Percentiles rank a stretch among this genome's conserved stretches.
Evolutionary conservation across 2,888 invertebrate genomes (phyloP).

Genomic region (Acronicta aceris): DNA sequence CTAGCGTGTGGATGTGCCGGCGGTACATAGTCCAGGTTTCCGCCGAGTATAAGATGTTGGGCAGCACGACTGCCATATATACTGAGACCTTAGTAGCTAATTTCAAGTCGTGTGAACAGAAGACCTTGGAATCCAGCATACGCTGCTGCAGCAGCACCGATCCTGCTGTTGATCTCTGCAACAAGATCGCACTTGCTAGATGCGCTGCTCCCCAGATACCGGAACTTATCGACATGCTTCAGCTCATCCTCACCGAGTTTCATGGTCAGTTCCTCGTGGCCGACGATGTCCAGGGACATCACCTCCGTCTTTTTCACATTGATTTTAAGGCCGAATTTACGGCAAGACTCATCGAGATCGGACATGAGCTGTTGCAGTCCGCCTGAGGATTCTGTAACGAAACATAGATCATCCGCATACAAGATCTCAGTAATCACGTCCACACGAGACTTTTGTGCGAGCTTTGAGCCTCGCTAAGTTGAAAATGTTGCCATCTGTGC

Average conservation of each 20-base stretch:
- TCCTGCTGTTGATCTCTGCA: slow-evolving; percentile 38
- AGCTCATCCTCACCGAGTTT: slow-evolving; percentile 21
- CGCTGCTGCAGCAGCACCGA: slow-evolving; percentile 37
- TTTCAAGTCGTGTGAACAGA: slow-evolving; percentile 33
- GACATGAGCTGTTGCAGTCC: too few relatives aligned
- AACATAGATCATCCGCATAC: slow-evolving; percentile 46
- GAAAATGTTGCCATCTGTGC: slow-evolving; percentile 30
- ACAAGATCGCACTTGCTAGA: slow-evolving; percentile 32
- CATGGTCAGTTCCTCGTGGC: slow-evolving; percentile 2
- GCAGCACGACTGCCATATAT: slow-evolving; percentile 29
- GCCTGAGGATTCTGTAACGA: too few relatives aligned
- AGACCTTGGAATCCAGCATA: slow-evolving; percentile 30
- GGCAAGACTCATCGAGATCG: too few relatives aligned
- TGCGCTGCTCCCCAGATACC: slow-evolving; percentile 34
- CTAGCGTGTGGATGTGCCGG: too few relatives aligned
- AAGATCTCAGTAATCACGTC: slow-evolving; percentile 27
- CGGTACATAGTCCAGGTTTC: slow-evolving; percentile 38
- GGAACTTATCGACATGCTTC: slow-evolving; percentile 33
- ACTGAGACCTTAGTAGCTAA: slow-evolving; percentile 22
- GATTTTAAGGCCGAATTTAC: too few relatives aligned
- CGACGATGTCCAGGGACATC: slow-evolving; percentile 9
- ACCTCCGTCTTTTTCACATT: too few relatives aligned
- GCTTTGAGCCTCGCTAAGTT: slow-evolving; percentile 22
- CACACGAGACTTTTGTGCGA: slow-evolving; percentile 9
- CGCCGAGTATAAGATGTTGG: slow-evolving; percentile 30